These are phyloP conservation scores for Siderastrea siderea DNA, from an alignment of 92 coral and sea anemone genomes.

Conservation along the genomic window DNA sequence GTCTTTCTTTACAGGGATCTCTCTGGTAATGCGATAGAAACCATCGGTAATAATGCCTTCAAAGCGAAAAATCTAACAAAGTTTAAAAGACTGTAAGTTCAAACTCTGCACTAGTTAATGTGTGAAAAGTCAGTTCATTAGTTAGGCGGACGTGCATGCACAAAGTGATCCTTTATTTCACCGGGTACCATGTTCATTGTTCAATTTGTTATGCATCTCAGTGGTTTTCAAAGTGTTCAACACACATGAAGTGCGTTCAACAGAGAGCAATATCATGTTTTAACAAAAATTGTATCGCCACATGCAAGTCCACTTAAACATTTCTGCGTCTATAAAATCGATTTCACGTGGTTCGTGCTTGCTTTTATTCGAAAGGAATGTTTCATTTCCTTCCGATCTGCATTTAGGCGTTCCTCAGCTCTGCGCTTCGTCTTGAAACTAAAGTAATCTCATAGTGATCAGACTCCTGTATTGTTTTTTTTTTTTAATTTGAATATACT, in stretches of 20 bases:
- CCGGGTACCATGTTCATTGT: slow-evolving; percentile 6
- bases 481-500: background rate
- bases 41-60: slow-evolving; percentile 77
- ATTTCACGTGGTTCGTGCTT: background rate
- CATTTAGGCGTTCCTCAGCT: background rate
- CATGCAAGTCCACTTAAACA: background rate
- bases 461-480: background rate
- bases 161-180: background rate
- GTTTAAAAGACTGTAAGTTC: slow-evolving; percentile 88
- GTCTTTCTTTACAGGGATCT: slow-evolving; percentile 70
- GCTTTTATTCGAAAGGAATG: slow-evolving; percentile 32
- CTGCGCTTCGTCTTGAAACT: background rate
- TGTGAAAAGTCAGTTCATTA: too few relatives aligned
- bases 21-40: slow-evolving; percentile 71
- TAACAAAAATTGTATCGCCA: background rate
- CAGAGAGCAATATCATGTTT: slow-evolving; percentile 10
- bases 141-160: too few relatives aligned
- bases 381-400: background rate
- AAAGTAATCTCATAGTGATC: background rate
- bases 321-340: background rate
- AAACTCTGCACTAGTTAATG: background rate
- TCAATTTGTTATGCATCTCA: slow-evolving; percentile 17
- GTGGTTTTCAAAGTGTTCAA: slow-evolving; percentile 4
- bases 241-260: background rate
- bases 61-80: slow-evolving; percentile 48